These are phyloP conservation scores for Psephotus haematonotus DNA, from an alignment of 2,113 vertebrate genomes.

Conservation along the genomic window DNA sequence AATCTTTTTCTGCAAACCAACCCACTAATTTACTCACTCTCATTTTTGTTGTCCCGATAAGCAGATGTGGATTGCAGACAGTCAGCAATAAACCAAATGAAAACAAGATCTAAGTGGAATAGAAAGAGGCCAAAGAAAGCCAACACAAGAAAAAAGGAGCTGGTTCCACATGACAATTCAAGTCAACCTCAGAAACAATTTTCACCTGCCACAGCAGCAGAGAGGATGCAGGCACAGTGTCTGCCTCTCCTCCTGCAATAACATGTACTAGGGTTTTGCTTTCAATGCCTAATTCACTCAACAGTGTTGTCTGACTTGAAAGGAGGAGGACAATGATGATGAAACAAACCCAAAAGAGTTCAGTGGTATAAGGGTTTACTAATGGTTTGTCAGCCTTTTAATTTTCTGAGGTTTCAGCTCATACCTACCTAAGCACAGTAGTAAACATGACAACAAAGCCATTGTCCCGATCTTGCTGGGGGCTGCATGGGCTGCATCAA, in stretches of 20 bases:
- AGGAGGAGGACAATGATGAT: not conserved
- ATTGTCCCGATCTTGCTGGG: not conserved
- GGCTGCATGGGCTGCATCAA: not conserved
- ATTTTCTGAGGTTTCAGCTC: not conserved
- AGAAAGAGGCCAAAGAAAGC: not conserved
- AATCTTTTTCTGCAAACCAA: not conserved
- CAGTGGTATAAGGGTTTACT: not conserved
- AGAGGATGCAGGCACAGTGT: not conserved
- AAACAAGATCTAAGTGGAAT: not conserved
- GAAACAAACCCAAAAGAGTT: not conserved
- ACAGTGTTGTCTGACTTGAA: not conserved
- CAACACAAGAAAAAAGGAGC: not conserved
- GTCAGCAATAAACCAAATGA: not conserved
- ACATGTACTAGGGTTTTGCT: not conserved
- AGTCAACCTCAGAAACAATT: not conserved
- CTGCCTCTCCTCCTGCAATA: not conserved
- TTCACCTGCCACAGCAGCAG: not conserved
- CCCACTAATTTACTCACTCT: not conserved
- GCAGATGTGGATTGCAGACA: not conserved
- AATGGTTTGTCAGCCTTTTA: not conserved
- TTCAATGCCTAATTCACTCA: not conserved
- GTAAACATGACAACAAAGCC: not conserved
- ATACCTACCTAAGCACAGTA: not conserved
- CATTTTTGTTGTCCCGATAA: not conserved
- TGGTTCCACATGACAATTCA: not conserved